phyloP scores from a whole-genome alignment of 2,888 invertebrate genomes.

The Linnaemya vulpina region DNA sequence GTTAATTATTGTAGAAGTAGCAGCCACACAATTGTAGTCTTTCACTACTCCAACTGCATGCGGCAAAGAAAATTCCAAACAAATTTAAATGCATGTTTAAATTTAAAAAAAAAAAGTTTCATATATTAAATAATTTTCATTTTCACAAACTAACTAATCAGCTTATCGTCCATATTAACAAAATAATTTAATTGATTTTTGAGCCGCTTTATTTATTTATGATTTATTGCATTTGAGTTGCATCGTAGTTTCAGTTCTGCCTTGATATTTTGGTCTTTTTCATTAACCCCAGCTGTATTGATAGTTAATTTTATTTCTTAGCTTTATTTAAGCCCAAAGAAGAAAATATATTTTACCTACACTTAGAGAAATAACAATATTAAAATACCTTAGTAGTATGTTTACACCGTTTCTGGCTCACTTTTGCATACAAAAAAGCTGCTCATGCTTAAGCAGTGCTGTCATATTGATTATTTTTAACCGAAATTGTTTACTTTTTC shows the following conservation, averaged over 20 bases:
- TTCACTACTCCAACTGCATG: conserved; percentile 39
- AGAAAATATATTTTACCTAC: no score
- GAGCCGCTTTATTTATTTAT: conserved; percentile 55
- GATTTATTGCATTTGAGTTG: conserved; percentile 60
- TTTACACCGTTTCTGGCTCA: no score
- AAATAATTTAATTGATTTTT: conserved; percentile 29
- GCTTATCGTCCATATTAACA: conserved; percentile 21
- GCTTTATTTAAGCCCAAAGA: no score
- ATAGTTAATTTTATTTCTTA: no score
- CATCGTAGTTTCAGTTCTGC: conserved; percentile 12
- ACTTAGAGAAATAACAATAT: no score
- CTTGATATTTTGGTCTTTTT: background rate
- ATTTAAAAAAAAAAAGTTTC: background rate
- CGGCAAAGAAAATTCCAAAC: conserved; percentile 28
- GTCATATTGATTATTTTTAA: no score
- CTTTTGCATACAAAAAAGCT: no score
- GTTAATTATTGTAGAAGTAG: conserved; percentile 42
- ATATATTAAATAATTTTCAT: background rate
- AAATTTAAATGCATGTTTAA: conserved; percentile 47
- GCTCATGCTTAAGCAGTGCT: no score
- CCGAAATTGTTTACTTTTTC: no score
- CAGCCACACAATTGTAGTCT: background rate
- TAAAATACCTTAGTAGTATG: no score
- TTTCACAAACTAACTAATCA: conserved; percentile 20
- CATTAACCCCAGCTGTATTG: background rate